Evolutionary conservation across 2,888 invertebrate species (phyloP).

Genomic region (Tetragonisca angustula): DNA sequence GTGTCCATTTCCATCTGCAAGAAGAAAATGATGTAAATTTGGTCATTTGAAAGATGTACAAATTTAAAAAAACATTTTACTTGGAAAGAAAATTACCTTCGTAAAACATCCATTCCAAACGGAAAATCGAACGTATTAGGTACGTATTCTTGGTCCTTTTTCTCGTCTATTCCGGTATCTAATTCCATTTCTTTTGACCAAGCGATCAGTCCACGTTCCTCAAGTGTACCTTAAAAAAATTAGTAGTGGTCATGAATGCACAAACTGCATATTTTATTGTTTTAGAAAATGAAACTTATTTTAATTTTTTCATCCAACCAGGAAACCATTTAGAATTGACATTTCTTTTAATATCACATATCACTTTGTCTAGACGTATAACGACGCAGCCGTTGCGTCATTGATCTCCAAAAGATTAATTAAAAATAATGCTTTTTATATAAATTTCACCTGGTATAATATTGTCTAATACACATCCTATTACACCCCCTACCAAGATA

Average conservation of each 20-base stretch:
- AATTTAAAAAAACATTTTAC: background rate
- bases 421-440: background rate
- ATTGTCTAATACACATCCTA: conserved; percentile 91
- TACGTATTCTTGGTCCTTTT: conserved; percentile 84
- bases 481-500: conserved; percentile 90
- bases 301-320: too few species aligned
- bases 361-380: too few species aligned
- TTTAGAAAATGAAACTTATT: background rate
- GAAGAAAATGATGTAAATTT: conserved; percentile 48
- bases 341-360: too few species aligned
- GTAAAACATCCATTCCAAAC: conserved; percentile 87
- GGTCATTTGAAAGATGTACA: background rate
- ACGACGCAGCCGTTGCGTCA: too few species aligned
- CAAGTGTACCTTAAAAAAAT: conserved; percentile 86
- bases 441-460: conserved; percentile 88
- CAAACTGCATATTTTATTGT: background rate
- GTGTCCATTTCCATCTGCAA: conserved; percentile 88
- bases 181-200: conserved; percentile 91
- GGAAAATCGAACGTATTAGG: conserved; percentile 90
- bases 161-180: conserved; percentile 72
- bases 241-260: background rate
- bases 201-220: conserved; percentile 90
- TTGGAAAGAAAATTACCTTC: conserved; percentile 83
- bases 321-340: too few species aligned
- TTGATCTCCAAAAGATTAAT: background rate